Percentiles rank a stretch among this genome's conserved stretches.
These are phyloP conservation scores for Plecturocebus donacophilus DNA, from an alignment of 2,113 vertebrate genomes.

Conservation along the genomic window DNA sequence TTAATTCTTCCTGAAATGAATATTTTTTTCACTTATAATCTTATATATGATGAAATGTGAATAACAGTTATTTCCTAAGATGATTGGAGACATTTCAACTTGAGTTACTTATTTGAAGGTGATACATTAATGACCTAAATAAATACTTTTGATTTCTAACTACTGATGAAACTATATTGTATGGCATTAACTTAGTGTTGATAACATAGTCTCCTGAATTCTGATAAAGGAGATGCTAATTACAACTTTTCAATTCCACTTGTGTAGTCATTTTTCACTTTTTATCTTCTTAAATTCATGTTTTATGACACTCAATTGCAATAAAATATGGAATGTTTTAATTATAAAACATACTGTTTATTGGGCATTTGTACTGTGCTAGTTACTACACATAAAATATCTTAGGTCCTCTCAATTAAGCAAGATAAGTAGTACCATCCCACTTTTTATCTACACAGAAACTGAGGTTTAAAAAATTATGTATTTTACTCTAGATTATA, in stretches of 20 bases:
- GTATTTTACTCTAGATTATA: neutral
- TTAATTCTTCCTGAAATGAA: neutral
- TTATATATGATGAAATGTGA: neutral
- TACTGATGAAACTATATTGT: neutral
- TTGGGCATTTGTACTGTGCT: neutral
- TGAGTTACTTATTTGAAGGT: neutral
- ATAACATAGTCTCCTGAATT: neutral
- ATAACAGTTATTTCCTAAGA: neutral
- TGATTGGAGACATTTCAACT: neutral
- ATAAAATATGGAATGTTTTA: neutral
- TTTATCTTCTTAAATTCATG: neutral
- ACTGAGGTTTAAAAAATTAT: neutral
- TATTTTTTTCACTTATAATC: neutral
- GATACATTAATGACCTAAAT: neutral
- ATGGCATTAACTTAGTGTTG: neutral
- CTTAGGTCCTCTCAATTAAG: neutral
- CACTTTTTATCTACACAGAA: neutral
- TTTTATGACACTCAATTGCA: neutral
- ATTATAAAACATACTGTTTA: neutral
- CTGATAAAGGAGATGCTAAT: neutral
- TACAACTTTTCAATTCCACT: neutral
- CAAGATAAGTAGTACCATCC: neutral
- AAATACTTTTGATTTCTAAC: neutral
- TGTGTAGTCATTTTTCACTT: neutral
- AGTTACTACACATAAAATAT: neutral